These are phyloP conservation scores for Myotis myotis DNA, from an alignment of 2,797 vertebrate species.

Conservation along the genomic window DNA sequence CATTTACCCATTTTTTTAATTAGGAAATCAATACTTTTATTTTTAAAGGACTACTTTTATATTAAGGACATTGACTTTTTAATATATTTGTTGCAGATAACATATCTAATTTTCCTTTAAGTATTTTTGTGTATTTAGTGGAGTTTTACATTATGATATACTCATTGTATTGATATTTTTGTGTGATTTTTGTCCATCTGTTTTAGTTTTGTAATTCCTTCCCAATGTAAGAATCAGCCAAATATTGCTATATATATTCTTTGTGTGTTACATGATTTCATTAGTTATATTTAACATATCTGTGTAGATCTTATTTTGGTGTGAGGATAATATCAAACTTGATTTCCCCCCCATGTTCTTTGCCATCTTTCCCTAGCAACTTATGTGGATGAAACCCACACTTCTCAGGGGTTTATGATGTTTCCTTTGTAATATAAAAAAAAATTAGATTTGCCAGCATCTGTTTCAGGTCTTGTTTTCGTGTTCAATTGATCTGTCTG, in stretches of 20 bases:
- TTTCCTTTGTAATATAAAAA: conserved; percentile 36
- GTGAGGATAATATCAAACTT: conserved; percentile 46
- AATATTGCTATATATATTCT: not conserved
- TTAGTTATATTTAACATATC: conserved; percentile 48
- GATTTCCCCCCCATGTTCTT: not conserved
- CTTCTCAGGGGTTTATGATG: conserved; percentile 1
- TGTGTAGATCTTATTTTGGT: conserved; percentile 42
- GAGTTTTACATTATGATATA: not conserved
- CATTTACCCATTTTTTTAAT: not conserved
- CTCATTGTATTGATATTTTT: too few species aligned
- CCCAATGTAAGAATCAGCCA: not conserved
- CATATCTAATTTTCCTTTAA: not conserved
- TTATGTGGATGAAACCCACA: conserved; percentile 40
- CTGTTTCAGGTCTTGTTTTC: conserved; percentile 11
- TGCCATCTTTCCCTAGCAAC: conserved; percentile 47
- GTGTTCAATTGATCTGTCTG: conserved; percentile 2
- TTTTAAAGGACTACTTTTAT: not conserved
- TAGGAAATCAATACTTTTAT: not conserved
- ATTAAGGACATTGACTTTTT: not conserved
- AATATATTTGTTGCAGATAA: not conserved
- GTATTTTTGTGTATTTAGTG: not conserved
- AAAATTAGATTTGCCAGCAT: conserved; percentile 36
- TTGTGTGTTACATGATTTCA: conserved; percentile 45
- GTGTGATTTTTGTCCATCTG: conserved; percentile 32
- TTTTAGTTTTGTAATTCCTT: conserved; percentile 56